A percentile compares a stretch with the other conserved stretches of the same genome.
phyloP scores from a whole-genome alignment of 2,797 vertebrate genomes.

The Pteronotus mesoamericanus region DNA sequence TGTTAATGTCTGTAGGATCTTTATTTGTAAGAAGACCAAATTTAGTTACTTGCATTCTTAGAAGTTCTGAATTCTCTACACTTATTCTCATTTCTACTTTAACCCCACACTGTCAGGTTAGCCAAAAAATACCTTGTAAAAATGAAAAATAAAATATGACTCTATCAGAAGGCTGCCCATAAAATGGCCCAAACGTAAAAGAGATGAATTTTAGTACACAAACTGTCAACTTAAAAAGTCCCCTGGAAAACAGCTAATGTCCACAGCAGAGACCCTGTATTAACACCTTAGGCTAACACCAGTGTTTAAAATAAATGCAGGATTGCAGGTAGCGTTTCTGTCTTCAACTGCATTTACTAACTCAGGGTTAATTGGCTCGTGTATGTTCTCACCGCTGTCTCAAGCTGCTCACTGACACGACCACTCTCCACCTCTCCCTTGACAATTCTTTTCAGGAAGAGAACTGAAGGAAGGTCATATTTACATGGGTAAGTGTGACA shows the following conservation, averaged over 20 bases:
- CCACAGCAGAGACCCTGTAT: not conserved
- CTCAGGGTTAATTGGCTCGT: not conserved
- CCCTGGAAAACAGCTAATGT: not conserved
- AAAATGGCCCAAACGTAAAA: not conserved
- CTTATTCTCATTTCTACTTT: not conserved
- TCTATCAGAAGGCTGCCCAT: not conserved
- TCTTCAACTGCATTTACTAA: not conserved
- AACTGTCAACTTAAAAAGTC: not conserved
- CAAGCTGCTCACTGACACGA: not conserved
- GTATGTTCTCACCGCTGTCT: not conserved
- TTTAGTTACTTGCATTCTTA: constrained; percentile 19
- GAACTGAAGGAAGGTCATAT: not conserved
- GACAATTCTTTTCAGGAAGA: not conserved
- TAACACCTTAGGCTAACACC: not conserved
- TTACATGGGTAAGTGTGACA: not conserved
- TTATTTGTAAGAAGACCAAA: constrained; percentile 47
- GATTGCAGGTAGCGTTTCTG: not conserved
- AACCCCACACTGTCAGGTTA: not conserved
- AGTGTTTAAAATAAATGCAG: not conserved
- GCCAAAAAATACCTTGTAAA: not conserved
- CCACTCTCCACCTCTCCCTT: not conserved
- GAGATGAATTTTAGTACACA: not conserved
- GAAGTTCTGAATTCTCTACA: constrained; percentile 9
- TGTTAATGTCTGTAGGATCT: constrained; percentile 18
- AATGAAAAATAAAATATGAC: not conserved